phyloP scores from a whole-genome alignment of 2,888 invertebrate genomes.

The Hymenopus coronatus region DNA sequence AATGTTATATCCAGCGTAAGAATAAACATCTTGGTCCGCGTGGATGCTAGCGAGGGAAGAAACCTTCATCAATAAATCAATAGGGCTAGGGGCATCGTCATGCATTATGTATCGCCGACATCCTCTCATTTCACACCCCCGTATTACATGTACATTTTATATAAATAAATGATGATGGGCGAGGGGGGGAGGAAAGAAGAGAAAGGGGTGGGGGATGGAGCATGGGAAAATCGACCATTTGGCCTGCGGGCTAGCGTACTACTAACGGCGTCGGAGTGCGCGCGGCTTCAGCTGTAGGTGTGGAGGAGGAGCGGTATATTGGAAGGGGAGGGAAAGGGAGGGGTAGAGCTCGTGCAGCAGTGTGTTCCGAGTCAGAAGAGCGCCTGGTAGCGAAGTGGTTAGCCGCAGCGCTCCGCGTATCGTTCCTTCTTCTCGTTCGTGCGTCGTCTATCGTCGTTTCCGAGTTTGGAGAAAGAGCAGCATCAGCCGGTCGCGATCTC shows the following conservation, averaged over 20 bases:
- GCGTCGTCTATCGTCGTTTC: background rate
- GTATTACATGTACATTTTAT: constrained; percentile 44
- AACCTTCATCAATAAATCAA: constrained; percentile 41
- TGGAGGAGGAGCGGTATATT: constrained; percentile 21
- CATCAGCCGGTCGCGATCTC: background rate
- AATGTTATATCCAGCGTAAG: constrained; percentile 4
- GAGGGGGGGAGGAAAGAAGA: constrained; percentile 16
- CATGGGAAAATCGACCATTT: constrained; percentile 36
- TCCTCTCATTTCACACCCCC: constrained; percentile 43
- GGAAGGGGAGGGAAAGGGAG: constrained; percentile 27
- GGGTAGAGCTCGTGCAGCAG: constrained; percentile 1
- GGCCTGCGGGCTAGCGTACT: constrained; percentile 19
- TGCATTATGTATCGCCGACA: constrained; percentile 41
- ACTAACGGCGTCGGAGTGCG: constrained; percentile 15
- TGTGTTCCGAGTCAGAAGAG: constrained; percentile 23
- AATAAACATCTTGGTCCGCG: constrained; percentile 9
- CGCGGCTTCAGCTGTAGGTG: constrained; percentile 17
- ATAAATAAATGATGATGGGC: constrained; percentile 41
- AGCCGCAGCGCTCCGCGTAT: background rate
- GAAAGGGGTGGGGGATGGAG: constrained; percentile 22
- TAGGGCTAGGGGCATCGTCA: constrained; percentile 37
- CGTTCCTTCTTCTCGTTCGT: background rate
- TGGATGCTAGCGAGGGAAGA: constrained; percentile 9
- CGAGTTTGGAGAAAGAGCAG: background rate
- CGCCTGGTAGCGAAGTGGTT: constrained; percentile 25